Base-by-base conservation (phyloP, 2,797 vertebrate species). In the Melanotaenia parkinsoni region DNA sequence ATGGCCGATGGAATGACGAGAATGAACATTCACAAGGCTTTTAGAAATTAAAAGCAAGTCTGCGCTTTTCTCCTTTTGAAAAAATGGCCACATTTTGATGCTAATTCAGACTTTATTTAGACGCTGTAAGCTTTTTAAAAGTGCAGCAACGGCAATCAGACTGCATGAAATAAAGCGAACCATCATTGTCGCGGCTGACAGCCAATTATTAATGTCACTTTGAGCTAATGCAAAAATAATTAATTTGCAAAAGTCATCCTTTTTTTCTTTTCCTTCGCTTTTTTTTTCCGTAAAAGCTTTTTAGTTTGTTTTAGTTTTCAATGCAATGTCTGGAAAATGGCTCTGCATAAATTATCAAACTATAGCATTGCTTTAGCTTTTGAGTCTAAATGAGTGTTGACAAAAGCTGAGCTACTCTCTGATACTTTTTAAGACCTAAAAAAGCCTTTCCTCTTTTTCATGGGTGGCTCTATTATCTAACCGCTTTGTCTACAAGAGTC, bases 391-490 rank as follows among this genome's bases (percentile, higher is more conserved):
- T 81, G 37, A 76, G 56, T n/a, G 9, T 83, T 63, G 64, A 74
- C 72, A 73, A 53, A 74, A 75, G 43, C 67, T 63, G 72, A 73
- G 50, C 51, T 67, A 68, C 58, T 75, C 61, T 75, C 53, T 61
- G 56, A 74, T 67, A 58, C 54, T 76, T 87, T 81, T 22, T 37
- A 78, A 65, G 16, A 67, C 56, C 63, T 67, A 18, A 63, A 86
- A 77, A 59, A 60, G 62, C 35, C 63, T 76, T 75, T 43, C 50
- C 47, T 72, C 75, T 56, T 3, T 35, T 74, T 76, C 68, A 62
- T 65, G 82, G 85, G 74, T 85, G 82, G 77, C 74, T 71, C 67
- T 62, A 72, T 91, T 89, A 89, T 90, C 82, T 80, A 70, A 82
- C 63, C 57, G 68, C 75, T 82, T 60, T 76, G 76, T 78, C 58